Evolutionary conservation across 2,797 vertebrate genomes (phyloP), one percentile per base, ranked within the genome.

Genomic region (Melanotaenia boesemani): DNA sequence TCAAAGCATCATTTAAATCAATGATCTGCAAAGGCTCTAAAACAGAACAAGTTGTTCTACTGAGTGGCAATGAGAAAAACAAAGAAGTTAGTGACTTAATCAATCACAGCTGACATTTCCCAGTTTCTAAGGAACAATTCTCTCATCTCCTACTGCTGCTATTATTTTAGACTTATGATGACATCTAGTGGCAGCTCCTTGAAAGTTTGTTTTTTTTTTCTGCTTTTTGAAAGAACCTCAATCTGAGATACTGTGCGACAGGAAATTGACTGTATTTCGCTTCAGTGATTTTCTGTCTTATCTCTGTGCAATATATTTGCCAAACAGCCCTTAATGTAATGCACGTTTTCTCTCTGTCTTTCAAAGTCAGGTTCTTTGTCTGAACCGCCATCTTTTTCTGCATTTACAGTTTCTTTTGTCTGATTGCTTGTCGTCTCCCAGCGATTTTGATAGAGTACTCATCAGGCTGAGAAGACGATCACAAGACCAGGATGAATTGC

Each of bases 111-210:
- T 28, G 58, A 2, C n/a, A 24, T 6, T 24, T 18, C 30, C 22
- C 37, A 39, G 37, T 9, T 54, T 61, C 32, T 6, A 7, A 32
- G 20, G 34, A 60, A 15, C 37, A 22, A 30, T 61, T 6, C 5
- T 30, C 30, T 46, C 58, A 8, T 37, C 39, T 22, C 34, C 55
- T 16, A 5, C 5, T 11, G 61, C 6, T 67, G 24, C 37, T 63
- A 72, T 70, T 63, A 68, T 63, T 79, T 71, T 11, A 16, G 70
- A 72, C 67, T 67, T 80, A 77, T 63, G 63, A 3, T 66, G 89
- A 84, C 89, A 90, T 82, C 86, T 92, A 87, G 86, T 87, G 91
- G 91, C 74, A 71, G 76, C 32, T 74, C 70, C 12, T 3, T 50
- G 56, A 68, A 67, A 80, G 6, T 62, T 57, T 72, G 37, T 2